These are phyloP conservation scores for Drosophila percnosoma DNA, from an alignment of 2,888 invertebrate genomes.

Conservation along the genomic window DNA sequence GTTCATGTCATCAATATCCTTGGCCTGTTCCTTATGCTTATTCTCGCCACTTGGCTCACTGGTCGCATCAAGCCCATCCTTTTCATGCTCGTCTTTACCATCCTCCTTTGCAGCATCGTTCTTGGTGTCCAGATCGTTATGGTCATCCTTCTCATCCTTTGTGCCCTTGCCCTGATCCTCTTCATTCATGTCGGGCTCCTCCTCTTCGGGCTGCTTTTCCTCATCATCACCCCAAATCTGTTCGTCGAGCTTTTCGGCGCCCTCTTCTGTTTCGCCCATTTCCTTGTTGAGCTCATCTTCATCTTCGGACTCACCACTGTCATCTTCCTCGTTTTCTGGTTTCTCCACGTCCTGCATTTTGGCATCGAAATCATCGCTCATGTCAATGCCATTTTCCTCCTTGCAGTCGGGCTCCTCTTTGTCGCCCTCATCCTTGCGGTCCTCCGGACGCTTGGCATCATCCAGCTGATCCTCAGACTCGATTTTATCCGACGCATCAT, in stretches of 20 bases:
- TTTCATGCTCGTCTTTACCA: conserved; percentile 86
- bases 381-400: conserved; percentile 96
- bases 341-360: conserved; percentile 88
- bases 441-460: conserved; percentile 92
- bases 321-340: conserved; percentile 86
- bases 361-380: conserved; percentile 97
- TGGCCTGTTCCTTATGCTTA: conserved; percentile 85
- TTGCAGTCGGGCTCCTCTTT: conserved; percentile 91
- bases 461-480: conserved; percentile 96
- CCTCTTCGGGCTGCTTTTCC: conserved; percentile 89
- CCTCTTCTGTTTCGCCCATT: conserved; percentile 97
- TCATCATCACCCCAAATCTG: conserved; percentile 95
- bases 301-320: conserved; percentile 88
- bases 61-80: conserved; percentile 84
- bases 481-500: conserved; percentile 96
- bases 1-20: conserved; percentile 93
- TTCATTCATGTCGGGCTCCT: conserved; percentile 86
- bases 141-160: conserved; percentile 89
- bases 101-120: conserved; percentile 86
- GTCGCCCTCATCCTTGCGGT: conserved; percentile 87
- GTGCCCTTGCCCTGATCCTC: conserved; percentile 89
- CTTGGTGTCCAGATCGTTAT: conserved; percentile 84
- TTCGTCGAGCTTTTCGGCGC: conserved; percentile 92
- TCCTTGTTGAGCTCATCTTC: conserved; percentile 96
- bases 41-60: conserved; percentile 77